Conservation (phyloP, 2,888 invertebrate species). For the Meiosimyza decipiens region DNA sequence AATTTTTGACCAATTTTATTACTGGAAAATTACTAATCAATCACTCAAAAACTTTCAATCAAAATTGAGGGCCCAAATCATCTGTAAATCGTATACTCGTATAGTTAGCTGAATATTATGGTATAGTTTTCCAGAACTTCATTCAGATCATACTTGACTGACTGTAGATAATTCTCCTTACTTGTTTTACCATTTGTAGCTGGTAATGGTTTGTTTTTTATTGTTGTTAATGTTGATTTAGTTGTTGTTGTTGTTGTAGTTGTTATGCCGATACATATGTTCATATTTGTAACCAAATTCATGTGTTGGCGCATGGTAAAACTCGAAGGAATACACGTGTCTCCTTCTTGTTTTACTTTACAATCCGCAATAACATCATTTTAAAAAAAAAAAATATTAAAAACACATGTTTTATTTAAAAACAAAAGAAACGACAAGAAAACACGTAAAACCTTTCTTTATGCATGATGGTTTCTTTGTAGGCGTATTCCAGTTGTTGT, state of each 20-base stretch:
- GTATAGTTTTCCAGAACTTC: too few relatives aligned
- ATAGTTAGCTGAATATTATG: too few relatives aligned
- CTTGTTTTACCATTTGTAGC: too few relatives aligned
- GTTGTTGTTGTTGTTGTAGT: not conserved
- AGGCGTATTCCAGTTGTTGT: slow-evolving; percentile 36
- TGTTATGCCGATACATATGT: slow-evolving; percentile 53
- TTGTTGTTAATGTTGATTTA: slow-evolving; percentile 3
- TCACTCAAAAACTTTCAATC: not conserved
- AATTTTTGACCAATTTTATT: too few relatives aligned
- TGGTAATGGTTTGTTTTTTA: too few relatives aligned
- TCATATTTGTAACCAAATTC: slow-evolving; percentile 54
- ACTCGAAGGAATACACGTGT: slow-evolving; percentile 44
- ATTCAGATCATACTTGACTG: too few relatives aligned
- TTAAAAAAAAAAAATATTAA: slow-evolving; percentile 47
- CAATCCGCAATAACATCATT: slow-evolving; percentile 21
- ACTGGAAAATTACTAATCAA: too few relatives aligned
- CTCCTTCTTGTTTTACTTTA: slow-evolving; percentile 34
- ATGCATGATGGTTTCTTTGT: slow-evolving; percentile 38
- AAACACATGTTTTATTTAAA: slow-evolving; percentile 46
- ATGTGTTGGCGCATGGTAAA: slow-evolving; percentile 21
- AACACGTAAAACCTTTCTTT: slow-evolving; percentile 31
- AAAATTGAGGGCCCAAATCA: too few relatives aligned
- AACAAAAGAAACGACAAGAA: slow-evolving; percentile 4
- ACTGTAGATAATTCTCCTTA: too few relatives aligned
- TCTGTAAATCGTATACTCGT: too few relatives aligned